phyloP scores from a whole-genome alignment of 1,140 invertebrate species.

The Vanessa tameamea region DNA sequence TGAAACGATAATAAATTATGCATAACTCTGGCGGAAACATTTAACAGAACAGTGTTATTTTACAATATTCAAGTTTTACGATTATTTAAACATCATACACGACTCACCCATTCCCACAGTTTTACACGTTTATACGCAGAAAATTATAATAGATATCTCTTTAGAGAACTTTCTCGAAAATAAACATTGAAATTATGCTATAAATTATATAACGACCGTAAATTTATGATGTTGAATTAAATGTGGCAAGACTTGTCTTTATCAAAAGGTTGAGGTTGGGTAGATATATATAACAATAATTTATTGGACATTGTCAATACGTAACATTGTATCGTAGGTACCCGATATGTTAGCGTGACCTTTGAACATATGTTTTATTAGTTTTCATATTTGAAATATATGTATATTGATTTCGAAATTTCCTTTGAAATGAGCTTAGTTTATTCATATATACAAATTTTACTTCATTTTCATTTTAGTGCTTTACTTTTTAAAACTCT shows the following conservation, averaged over 20 bases:
- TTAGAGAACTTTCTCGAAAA: constrained; percentile 4
- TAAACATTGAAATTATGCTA: constrained; percentile 5
- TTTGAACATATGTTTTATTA: too few species aligned
- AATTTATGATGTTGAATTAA: background rate
- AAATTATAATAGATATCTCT: background rate
- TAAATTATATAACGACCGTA: constrained; percentile 8
- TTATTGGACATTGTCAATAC: background rate
- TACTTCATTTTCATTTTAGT: too few species aligned
- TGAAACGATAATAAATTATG: background rate
- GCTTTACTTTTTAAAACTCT: too few species aligned
- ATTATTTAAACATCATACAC: background rate
- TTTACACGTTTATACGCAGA: background rate
- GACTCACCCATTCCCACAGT: background rate
- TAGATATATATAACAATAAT: background rate
- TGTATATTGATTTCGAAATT: too few species aligned
- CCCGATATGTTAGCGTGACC: too few species aligned
- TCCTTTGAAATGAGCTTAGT: too few species aligned
- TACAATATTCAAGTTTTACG: background rate
- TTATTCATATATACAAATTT: too few species aligned
- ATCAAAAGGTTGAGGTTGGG: background rate
- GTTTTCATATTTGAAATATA: too few species aligned
- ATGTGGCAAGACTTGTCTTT: constrained; percentile 6
- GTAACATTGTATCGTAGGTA: too few species aligned
- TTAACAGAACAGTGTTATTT: background rate
- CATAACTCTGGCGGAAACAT: background rate